phyloP scores from a whole-genome alignment of 2,797 vertebrate genomes.

The Hylomyscus alleni region DNA sequence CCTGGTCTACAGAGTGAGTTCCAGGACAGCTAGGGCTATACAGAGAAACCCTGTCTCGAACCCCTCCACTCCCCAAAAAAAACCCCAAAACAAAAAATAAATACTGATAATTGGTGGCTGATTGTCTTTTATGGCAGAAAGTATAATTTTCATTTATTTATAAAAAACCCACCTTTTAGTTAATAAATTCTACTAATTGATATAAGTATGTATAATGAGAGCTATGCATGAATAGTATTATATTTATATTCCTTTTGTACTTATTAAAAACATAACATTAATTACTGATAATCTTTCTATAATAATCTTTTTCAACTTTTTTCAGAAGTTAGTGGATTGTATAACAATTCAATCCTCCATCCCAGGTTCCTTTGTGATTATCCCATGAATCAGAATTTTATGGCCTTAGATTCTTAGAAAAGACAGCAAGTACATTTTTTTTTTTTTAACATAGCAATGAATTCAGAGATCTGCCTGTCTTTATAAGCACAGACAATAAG shows the following conservation, averaged over 20 bases:
- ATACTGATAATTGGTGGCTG: slow-evolving; percentile 82
- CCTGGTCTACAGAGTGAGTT: no score
- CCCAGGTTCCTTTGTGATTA: not conserved
- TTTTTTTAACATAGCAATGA: not conserved
- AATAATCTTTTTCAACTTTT: slow-evolving; percentile 80
- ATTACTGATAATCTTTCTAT: slow-evolving; percentile 84
- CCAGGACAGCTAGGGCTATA: no score
- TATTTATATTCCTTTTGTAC: slow-evolving; percentile 86
- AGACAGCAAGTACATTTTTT: not conserved
- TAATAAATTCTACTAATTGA: slow-evolving; percentile 88
- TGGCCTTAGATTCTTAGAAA: not conserved
- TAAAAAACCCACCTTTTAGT: slow-evolving; percentile 86
- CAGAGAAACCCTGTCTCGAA: no score
- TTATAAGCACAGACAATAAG: not conserved
- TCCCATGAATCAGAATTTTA: not conserved
- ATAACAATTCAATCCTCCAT: no score
- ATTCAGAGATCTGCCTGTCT: not conserved
- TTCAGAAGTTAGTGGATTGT: slow-evolving; percentile 61
- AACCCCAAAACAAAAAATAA: no score
- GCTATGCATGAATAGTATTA: slow-evolving; percentile 85
- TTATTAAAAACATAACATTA: slow-evolving; percentile 81
- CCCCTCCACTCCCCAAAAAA: no score
- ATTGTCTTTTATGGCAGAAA: slow-evolving; percentile 83
- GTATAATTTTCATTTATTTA: slow-evolving; percentile 75
- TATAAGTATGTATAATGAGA: slow-evolving; percentile 87